Evolutionary conservation across 2,888 invertebrate species (phyloP), one percentile per base, ranked within the genome.

Genomic region (Timema cristinae): DNA sequence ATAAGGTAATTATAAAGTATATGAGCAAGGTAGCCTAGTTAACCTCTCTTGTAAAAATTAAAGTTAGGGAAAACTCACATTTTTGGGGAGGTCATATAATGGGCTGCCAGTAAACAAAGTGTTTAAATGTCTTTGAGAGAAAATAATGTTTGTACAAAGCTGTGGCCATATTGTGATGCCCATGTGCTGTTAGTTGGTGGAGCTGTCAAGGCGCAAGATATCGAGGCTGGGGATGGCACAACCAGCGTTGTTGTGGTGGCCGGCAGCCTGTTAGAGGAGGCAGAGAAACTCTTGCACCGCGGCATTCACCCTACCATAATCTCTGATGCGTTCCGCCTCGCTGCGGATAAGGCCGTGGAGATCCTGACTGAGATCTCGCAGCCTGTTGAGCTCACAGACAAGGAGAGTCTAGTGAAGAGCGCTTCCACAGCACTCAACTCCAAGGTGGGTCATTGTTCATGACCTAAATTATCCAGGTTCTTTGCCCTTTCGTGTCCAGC

Each of bases 201-300:
- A 99, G 83, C 85, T 99, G 76, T 98, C 1, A 93, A 96, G 79
- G 98, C 99, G 16, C 99, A 98, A 85, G 99, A 99, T 83, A 91
- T 98, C 78, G 98, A 98, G 84, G 99, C 99, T 78, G 99, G 99
- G 67, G 99, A 99, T 85, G 99, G 99, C 73, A 99, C 99, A 47
- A 99, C 99, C 10, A 95, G 97, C 47, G 99, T 99, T 71, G 98
- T 98, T 10, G 94, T 99, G 7, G 90, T 99, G 79, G 98, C 98
- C 77, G 99, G 99, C 68, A 95, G 97, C 76, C 83, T 99, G 68
- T 85, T 99, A 70, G 97, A 98, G 83, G 95, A 97, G 69, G 93
- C 96, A 69, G 93, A 97, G 81, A 95, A 95, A 80, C 86, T 99
- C 13, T 84, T 99, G 50, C 88, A 90, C 72, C 95, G 95, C 83